These are phyloP conservation scores for Calidris pugnax DNA, from an alignment of 2,113 vertebrate species.

Conservation along the genomic window DNA sequence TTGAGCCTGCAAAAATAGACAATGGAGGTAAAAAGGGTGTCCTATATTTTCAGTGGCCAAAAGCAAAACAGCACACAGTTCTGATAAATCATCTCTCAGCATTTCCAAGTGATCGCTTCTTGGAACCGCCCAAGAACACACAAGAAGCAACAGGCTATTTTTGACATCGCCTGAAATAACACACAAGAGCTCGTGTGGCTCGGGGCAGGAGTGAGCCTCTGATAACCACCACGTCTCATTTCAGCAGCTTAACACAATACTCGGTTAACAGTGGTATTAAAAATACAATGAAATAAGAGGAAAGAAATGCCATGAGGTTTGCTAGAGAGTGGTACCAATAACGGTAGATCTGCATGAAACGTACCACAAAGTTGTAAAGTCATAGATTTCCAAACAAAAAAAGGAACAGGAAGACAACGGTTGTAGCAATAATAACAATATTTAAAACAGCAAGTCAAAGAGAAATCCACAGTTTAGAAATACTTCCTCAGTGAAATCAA, in stretches of 20 bases:
- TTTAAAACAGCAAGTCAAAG: slow-evolving; percentile 15
- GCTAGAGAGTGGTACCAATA: neutral
- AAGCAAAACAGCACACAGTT: neutral
- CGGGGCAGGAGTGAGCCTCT: neutral
- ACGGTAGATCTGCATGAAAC: neutral
- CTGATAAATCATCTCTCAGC: neutral
- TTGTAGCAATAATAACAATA: neutral
- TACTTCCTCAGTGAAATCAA: neutral
- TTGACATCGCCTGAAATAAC: neutral
- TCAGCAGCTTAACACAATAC: neutral
- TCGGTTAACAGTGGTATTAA: neutral
- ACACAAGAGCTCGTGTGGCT: neutral
- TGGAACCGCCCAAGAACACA: slow-evolving; percentile 26
- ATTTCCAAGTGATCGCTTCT: neutral
- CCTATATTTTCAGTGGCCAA: neutral
- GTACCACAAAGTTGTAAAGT: neutral
- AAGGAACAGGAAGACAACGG: neutral
- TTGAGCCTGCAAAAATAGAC: slow-evolving; percentile 24
- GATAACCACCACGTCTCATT: neutral
- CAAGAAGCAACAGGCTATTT: slow-evolving; percentile 23
- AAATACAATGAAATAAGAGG: neutral
- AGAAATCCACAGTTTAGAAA: neutral
- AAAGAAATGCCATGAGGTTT: neutral
- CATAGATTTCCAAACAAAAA: neutral
- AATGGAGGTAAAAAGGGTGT: neutral